Conservation (phyloP, 2,113 vertebrate genomes). For the Apodemus sylvaticus region DNA sequence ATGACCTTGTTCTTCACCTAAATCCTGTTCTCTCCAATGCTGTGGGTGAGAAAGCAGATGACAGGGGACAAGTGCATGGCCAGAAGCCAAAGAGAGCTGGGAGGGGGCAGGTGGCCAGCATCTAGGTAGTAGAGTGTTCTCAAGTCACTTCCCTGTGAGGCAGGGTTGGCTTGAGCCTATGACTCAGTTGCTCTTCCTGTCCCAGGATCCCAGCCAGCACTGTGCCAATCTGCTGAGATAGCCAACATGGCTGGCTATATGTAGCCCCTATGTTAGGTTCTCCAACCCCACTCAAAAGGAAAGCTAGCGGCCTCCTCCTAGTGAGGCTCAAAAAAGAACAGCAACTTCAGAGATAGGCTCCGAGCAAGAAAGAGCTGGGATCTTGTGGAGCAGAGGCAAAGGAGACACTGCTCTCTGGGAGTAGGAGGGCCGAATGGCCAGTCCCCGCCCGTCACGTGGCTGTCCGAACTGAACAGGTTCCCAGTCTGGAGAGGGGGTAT, state of each 20-base stretch:
- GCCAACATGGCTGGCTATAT: background rate
- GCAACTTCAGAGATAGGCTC: background rate
- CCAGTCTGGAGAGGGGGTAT: background rate
- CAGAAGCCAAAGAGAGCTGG: conserved; percentile 39
- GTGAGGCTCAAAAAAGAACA: background rate
- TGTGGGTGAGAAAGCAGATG: conserved; percentile 33
- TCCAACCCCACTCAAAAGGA: background rate
- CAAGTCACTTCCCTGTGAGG: conserved; percentile 69
- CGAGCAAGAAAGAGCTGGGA: background rate
- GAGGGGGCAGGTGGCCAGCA: conserved; percentile 46
- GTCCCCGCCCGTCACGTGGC: no score
- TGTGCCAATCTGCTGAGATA: background rate
- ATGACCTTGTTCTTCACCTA: conserved; percentile 10
- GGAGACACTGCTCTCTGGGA: background rate
- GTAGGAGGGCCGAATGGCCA: background rate
- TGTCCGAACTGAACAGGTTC: background rate
- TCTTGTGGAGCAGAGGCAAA: conserved; percentile 6
- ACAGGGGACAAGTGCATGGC: conserved; percentile 14
- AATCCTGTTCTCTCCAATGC: conserved; percentile 1
- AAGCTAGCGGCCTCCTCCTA: background rate
- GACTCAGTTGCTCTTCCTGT: conserved; percentile 67
- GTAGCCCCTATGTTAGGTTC: background rate
- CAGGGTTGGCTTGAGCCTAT: conserved; percentile 48
- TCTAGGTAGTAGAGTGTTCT: conserved; percentile 56
- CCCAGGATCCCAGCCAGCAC: conserved; percentile 9